Evolutionary conservation across 1,140 invertebrate genomes (phyloP).

Genomic region (Papilio xuthus): DNA sequence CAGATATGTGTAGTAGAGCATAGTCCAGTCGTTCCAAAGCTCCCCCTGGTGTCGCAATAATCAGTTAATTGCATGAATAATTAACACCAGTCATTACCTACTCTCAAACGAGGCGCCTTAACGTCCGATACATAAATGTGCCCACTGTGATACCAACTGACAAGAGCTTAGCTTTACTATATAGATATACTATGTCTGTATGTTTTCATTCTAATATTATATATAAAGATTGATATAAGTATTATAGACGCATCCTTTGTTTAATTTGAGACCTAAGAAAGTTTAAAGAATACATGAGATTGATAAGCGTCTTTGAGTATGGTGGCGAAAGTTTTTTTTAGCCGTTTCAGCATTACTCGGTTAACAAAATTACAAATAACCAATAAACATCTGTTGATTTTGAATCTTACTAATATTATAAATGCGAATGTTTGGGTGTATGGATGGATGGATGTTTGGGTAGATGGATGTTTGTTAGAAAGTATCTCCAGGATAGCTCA

Average conservation of each 20-base stretch:
- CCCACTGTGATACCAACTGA: not conserved
- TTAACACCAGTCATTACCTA: slow-evolving; percentile 65
- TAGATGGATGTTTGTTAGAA: too few relatives aligned
- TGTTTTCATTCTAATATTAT: not conserved
- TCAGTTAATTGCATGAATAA: slow-evolving; percentile 80
- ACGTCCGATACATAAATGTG: slow-evolving; percentile 16
- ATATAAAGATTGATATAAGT: not conserved
- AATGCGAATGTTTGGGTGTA: too few relatives aligned
- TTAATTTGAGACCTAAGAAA: not conserved
- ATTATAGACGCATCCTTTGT: not conserved
- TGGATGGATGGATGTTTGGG: too few relatives aligned
- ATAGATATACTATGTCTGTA: not conserved
- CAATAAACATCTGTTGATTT: too few relatives aligned
- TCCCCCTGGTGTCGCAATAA: slow-evolving; percentile 68
- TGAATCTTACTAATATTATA: too few relatives aligned
- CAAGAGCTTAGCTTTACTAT: slow-evolving; percentile 19
- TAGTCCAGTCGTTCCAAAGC: not conserved
- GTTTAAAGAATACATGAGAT: too few relatives aligned
- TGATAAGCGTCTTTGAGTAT: too few relatives aligned
- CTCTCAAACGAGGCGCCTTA: slow-evolving; percentile 36
- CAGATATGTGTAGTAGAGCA: not conserved
- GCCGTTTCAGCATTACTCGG: too few relatives aligned
- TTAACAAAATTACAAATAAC: too few relatives aligned
- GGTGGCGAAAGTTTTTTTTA: too few relatives aligned
- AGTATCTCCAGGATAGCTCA: too few relatives aligned